Evolutionary conservation across 2,888 invertebrate genomes (phyloP).

Genomic region (Busseola fusca): DNA sequence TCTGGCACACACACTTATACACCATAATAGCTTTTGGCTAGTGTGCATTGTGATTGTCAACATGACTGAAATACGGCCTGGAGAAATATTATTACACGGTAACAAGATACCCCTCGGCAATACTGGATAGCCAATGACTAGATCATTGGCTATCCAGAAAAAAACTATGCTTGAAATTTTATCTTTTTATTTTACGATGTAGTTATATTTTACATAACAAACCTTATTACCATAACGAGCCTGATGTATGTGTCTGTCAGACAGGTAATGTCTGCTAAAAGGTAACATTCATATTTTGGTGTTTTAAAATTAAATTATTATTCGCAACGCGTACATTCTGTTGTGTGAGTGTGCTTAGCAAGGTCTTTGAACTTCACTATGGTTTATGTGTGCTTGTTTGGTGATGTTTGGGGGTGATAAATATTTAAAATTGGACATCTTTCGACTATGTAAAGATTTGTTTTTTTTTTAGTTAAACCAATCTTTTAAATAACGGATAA

Average conservation of each 20-base stretch:
- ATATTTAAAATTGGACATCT: too few relatives aligned
- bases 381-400: not conserved
- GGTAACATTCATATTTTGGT: slow-evolving; percentile 24
- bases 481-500: too few relatives aligned
- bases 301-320: slow-evolving; percentile 42
- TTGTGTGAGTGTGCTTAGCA: not conserved
- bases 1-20: not conserved
- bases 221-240: slow-evolving; percentile 19
- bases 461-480: too few relatives aligned
- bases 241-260: slow-evolving; percentile 19
- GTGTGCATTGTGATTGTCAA: not conserved
- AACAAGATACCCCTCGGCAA: not conserved
- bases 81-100: too few relatives aligned
- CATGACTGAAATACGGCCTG: not conserved
- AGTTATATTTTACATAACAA: slow-evolving; percentile 19
- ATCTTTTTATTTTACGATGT: slow-evolving; percentile 11
- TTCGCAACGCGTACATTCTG: slow-evolving; percentile 44
- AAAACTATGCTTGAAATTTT: not conserved
- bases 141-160: not conserved
- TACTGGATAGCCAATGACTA: not conserved
- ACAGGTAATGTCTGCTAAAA: slow-evolving; percentile 45
- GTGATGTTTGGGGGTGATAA: too few relatives aligned
- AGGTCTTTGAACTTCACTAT: slow-evolving; percentile 17
- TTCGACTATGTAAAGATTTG: not conserved
- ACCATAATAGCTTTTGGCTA: not conserved